Conservation (phyloP, 2,797 vertebrate genomes). For the Odontamblyopus rebecca region DNA sequence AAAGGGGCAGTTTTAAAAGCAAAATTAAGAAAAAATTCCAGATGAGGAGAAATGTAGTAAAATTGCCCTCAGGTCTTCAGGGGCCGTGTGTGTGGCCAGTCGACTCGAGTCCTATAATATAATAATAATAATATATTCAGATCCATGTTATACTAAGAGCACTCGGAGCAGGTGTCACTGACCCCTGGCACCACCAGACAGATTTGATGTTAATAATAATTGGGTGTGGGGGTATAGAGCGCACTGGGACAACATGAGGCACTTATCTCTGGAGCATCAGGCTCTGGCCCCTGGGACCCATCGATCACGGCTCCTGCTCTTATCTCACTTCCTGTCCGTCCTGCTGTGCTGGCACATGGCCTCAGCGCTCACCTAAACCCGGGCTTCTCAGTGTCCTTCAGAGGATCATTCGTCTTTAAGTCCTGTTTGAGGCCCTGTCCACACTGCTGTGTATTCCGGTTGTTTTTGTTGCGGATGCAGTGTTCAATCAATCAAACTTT, state of each 20-base stretch:
- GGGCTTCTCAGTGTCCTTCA: neutral
- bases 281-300: conserved; percentile 52
- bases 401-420: neutral
- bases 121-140: no score
- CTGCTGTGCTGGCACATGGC: conserved; percentile 57
- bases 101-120: neutral
- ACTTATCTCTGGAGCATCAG: conserved; percentile 52
- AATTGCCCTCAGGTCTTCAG: no score
- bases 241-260: conserved; percentile 49
- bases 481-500: no score
- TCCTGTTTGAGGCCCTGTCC: neutral
- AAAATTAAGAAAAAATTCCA: no score
- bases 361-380: conserved; percentile 28
- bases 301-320: conserved; percentile 61
- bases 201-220: conserved; percentile 31
- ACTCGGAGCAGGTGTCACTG: neutral
- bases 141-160: neutral
- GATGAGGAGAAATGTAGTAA: no score
- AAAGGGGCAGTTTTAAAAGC: no score
- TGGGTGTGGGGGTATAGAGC: conserved; percentile 17
- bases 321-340: conserved; percentile 57
- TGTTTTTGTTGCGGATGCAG: no score
- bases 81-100: neutral
- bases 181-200: neutral
- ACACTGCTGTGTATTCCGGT: no score